These are phyloP conservation scores for Aphidius colemani DNA, from an alignment of 2,888 invertebrate species.

Conservation along the genomic window DNA sequence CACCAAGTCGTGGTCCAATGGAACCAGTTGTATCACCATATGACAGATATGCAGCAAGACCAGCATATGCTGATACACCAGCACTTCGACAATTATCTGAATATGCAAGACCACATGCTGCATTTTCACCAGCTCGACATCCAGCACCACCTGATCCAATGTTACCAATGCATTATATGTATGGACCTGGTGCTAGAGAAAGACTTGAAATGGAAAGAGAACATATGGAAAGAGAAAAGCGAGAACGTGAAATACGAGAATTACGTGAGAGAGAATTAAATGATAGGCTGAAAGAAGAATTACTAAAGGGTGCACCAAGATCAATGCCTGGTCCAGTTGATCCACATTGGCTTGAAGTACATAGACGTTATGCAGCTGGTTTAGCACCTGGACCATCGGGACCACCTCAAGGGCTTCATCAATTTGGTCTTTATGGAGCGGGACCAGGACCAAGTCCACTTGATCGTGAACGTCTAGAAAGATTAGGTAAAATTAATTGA, in stretches of 20 bases:
- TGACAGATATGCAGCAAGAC: conserved; percentile 67
- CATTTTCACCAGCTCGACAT: conserved; percentile 71
- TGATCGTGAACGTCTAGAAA: conserved; percentile 85
- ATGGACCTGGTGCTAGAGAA: conserved; percentile 75
- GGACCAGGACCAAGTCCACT: conserved; percentile 82
- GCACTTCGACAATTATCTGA: conserved; percentile 89
- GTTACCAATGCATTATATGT: conserved; percentile 76
- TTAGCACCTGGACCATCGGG: conserved; percentile 60
- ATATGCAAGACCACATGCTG: conserved; percentile 91
- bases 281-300: conserved; percentile 86
- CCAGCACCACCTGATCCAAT: conserved; percentile 70
- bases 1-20: conserved; percentile 75
- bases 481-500: conserved; percentile 67
- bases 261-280: conserved; percentile 79
- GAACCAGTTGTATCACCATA: conserved; percentile 78
- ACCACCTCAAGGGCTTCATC: conserved; percentile 65
- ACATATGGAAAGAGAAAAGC: conserved; percentile 55
- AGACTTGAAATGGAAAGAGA: conserved; percentile 68
- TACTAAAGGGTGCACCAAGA: conserved; percentile 72
- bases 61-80: conserved; percentile 85
- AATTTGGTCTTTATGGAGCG: conserved; percentile 72
- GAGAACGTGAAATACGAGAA: conserved; percentile 68
- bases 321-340: conserved; percentile 66
- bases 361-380: conserved; percentile 69
- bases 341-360: conserved; percentile 88